Evolutionary conservation across 2,797 vertebrate genomes (phyloP).

Genomic region (Alectoris magna): DNA sequence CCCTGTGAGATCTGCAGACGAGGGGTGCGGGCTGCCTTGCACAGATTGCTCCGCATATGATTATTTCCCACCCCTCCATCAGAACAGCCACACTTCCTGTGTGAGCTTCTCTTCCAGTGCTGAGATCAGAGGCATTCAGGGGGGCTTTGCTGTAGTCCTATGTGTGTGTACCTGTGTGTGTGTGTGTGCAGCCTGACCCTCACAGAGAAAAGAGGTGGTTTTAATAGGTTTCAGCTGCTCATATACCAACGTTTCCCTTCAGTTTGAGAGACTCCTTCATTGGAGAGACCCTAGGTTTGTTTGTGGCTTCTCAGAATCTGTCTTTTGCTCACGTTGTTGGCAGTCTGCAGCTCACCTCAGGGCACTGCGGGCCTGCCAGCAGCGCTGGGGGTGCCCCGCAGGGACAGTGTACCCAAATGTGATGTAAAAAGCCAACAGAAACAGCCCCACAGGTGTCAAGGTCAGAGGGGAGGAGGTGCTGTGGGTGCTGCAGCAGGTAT

Average conservation of each 20-base stretch:
- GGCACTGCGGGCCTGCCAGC: not conserved
- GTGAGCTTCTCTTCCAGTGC: not conserved
- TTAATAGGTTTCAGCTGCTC: not conserved
- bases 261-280: not conserved
- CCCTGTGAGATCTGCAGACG: not conserved
- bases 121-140: rapidly evolving
- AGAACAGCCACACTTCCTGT: not conserved
- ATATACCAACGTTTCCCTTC: not conserved
- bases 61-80: not conserved
- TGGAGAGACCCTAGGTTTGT: not conserved
- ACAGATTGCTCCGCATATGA: not conserved
- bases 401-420: rapidly evolving
- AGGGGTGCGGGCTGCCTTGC: not conserved
- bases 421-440: not conserved
- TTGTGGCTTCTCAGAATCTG: not conserved
- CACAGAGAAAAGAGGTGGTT: rapidly evolving
- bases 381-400: rapidly evolving
- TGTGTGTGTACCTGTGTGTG: rapidly evolving
- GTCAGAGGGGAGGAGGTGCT: not conserved
- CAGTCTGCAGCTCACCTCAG: not conserved
- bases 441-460: not conserved
- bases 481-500: not conserved
- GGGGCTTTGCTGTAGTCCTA: not conserved
- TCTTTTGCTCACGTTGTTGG: rapidly evolving
- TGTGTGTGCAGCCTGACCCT: not conserved